A percentile compares a stretch with the other conserved stretches of the same genome.
These are phyloP conservation scores for Plecturocebus donacophilus DNA, from an alignment of 2,113 vertebrate genomes.

Conservation along the genomic window DNA sequence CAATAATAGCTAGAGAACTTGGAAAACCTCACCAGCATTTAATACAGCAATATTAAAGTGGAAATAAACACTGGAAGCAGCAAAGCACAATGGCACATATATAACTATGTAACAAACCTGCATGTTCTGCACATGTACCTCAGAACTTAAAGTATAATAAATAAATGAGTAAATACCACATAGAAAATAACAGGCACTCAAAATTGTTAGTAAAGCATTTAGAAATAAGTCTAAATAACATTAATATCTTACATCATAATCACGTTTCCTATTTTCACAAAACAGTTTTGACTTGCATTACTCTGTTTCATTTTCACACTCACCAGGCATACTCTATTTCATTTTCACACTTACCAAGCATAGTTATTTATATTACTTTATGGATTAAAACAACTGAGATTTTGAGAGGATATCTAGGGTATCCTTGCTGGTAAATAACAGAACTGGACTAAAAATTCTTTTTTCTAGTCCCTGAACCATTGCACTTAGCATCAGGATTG, in stretches of 20 bases:
- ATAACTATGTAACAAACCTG: too few species aligned
- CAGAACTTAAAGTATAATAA: too few species aligned
- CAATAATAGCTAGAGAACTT: not conserved
- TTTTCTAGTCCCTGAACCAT: not conserved
- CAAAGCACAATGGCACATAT: too few species aligned
- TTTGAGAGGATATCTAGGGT: not conserved
- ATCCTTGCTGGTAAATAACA: not conserved
- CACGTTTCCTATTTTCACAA: not conserved
- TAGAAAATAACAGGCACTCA: not conserved
- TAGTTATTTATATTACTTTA: constrained; percentile 6
- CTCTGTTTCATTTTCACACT: not conserved
- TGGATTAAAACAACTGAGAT: not conserved
- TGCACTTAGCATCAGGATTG: not conserved
- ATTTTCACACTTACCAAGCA: not conserved
- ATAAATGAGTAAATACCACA: constrained; percentile 7
- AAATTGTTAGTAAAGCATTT: constrained; percentile 6
- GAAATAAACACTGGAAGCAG: not conserved
- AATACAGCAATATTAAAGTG: not conserved
- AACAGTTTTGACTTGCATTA: not conserved
- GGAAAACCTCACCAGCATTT: not conserved
- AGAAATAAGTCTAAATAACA: not conserved
- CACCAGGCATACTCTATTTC: not conserved
- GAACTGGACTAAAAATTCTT: not conserved
- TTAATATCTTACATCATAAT: not conserved
- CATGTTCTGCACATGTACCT: too few species aligned